Base-by-base conservation (phyloP, 2,888 invertebrate species). In the Molorchus minor region DNA sequence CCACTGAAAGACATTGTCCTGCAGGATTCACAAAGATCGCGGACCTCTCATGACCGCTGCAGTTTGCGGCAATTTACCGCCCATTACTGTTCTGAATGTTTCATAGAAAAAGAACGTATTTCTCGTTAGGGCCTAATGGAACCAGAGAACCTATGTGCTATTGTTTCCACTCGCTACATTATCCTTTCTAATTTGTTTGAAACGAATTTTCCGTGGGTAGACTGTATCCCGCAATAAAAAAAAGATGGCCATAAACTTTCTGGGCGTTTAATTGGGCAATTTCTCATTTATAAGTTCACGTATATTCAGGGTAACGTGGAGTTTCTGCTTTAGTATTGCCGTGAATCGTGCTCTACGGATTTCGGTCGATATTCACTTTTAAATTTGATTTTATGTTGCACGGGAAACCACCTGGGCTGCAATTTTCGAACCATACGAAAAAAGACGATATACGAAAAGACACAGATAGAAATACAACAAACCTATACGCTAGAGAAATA, bases 301-400 rank as follows among this genome's bases (percentile, higher is more conserved):
- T 25, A 21, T 16, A 25, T 16, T 25, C 16, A 20, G 15, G 25
- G 15, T 49, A 16, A 36, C 49, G 13, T 36, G n/a, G 16, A 15
- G 10, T 45, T 45, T 13, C 38, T 25, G 10, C 43, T 21, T 25
- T 43, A 25, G 38, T 49, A 49, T 49, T 49, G 17, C 33, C 25
- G 35, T 40, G 38, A 49, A 49, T 49, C 36, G n/a, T 13, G 7
- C 25, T 12, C 25, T 21, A 8, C 16, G 21, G 20, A 36, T 5
- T 29, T 49, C 16, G 1, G 4, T 21, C 12, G 36, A 49, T 25
- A 25, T 36, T 36, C 25, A n/a, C 16, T 25, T 49, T 38, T 49
- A 38, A 49, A 49, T 49, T 49, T 49, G 25, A 2, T 38, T 25
- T 45, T n/a, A n/a, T 4, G 17, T 25, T 5, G 7, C 12, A 45